phyloP scores from a whole-genome alignment of 2,113 vertebrate species.

The Azemiops feae region DNA sequence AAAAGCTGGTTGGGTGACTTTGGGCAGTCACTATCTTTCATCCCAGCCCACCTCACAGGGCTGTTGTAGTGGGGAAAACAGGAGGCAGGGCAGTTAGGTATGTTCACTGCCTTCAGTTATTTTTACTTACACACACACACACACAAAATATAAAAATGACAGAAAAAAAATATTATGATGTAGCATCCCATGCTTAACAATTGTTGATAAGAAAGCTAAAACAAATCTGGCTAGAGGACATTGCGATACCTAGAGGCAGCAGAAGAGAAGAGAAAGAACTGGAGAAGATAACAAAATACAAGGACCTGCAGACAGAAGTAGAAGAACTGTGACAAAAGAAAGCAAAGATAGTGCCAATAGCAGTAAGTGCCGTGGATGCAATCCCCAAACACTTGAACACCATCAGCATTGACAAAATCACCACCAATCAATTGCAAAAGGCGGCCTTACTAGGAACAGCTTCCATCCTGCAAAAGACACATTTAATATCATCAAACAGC shows the following conservation, averaged over 20 bases:
- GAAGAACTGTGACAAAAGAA: neutral
- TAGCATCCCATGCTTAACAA: neutral
- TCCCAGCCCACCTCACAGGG: neutral
- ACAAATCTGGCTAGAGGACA: neutral
- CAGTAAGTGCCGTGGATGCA: neutral
- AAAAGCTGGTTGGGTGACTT: neutral
- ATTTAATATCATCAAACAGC: neutral
- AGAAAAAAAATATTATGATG: neutral
- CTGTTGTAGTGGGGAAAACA: neutral
- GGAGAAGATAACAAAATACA: neutral
- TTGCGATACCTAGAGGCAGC: neutral
- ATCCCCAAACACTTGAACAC: neutral
- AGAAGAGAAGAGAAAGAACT: neutral
- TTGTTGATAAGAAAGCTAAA: neutral
- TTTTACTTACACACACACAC: neutral
- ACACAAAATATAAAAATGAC: neutral
- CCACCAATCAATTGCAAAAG: neutral
- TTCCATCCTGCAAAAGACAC: neutral
- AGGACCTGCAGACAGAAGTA: neutral
- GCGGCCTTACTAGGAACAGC: neutral
- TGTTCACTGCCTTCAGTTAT: neutral
- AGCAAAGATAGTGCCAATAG: neutral
- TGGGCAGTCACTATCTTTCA: neutral
- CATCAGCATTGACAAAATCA: neutral
- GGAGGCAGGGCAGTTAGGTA: neutral